phyloP scores from a whole-genome alignment of 2,113 vertebrate genomes.

The Platysteira castanea region DNA sequence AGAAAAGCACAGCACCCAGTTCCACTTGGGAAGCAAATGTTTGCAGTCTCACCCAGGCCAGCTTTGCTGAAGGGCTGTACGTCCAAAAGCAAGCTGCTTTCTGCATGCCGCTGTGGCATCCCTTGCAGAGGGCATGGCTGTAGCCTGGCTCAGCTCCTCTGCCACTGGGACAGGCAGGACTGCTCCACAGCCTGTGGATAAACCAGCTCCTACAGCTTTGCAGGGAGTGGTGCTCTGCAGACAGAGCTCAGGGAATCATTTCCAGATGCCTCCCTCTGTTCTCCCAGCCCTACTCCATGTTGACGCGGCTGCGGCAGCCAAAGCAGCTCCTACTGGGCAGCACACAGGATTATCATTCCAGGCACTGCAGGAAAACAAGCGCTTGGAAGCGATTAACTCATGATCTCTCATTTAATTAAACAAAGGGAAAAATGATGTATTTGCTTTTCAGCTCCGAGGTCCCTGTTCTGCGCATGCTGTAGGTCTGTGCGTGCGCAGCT shows the following conservation, averaged over 20 bases:
- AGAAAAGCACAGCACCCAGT: background rate
- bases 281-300: background rate
- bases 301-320: background rate
- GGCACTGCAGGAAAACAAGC: slow-evolving; percentile 57
- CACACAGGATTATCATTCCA: slow-evolving; percentile 48
- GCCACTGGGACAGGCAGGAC: background rate
- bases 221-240: slow-evolving; percentile 21
- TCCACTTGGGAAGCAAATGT: background rate
- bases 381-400: slow-evolving; percentile 59
- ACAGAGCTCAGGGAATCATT: background rate
- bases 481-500: background rate
- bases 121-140: background rate
- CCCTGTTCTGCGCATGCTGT: background rate
- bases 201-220: slow-evolving; percentile 10
- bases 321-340: slow-evolving; percentile 55
- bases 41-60: background rate
- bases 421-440: slow-evolving; percentile 50
- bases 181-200: background rate
- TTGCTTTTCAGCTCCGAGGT: slow-evolving; percentile 32
- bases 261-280: slow-evolving; percentile 52
- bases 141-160: background rate
- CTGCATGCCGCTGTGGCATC: background rate
- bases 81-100: background rate
- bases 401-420: slow-evolving; percentile 65
- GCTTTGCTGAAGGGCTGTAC: background rate